These are phyloP conservation scores for Linurgus olivaceus DNA, from an alignment of 2,797 vertebrate genomes.

Conservation along the genomic window DNA sequence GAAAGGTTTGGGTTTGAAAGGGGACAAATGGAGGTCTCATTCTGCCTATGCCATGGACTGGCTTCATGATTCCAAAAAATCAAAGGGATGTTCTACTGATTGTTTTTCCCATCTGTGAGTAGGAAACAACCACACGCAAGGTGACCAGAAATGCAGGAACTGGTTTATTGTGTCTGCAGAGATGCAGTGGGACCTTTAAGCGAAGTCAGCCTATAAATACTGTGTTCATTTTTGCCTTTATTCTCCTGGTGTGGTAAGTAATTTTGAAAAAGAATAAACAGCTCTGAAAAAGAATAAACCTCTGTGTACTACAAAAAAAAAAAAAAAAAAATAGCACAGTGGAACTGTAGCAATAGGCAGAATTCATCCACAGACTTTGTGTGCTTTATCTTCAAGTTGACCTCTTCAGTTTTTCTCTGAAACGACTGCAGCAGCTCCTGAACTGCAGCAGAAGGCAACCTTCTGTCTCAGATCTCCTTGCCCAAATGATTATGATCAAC, in stretches of 20 bases:
- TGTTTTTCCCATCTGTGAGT: neutral
- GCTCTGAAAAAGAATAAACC: neutral
- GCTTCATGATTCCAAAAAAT: neutral
- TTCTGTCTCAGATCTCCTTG: neutral
- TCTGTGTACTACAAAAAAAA: neutral
- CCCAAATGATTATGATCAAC: neutral
- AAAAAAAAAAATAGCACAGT: no score
- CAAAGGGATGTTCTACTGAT: neutral
- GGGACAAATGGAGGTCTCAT: neutral
- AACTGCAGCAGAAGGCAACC: neutral
- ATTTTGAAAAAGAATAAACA: neutral
- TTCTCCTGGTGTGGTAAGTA: neutral
- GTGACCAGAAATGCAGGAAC: neutral
- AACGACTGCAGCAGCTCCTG: neutral
- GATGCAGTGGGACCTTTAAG: neutral
- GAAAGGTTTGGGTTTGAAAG: neutral
- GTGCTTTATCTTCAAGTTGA: neutral
- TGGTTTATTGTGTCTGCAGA: neutral
- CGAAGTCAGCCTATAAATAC: neutral
- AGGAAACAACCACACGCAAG: neutral
- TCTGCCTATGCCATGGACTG: neutral
- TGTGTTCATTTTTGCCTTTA: neutral
- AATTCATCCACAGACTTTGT: neutral
- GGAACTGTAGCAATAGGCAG: neutral
- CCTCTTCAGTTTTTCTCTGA: neutral